These are phyloP conservation scores for Pagrus major DNA, from an alignment of 2,113 vertebrate genomes.

Conservation along the genomic window DNA sequence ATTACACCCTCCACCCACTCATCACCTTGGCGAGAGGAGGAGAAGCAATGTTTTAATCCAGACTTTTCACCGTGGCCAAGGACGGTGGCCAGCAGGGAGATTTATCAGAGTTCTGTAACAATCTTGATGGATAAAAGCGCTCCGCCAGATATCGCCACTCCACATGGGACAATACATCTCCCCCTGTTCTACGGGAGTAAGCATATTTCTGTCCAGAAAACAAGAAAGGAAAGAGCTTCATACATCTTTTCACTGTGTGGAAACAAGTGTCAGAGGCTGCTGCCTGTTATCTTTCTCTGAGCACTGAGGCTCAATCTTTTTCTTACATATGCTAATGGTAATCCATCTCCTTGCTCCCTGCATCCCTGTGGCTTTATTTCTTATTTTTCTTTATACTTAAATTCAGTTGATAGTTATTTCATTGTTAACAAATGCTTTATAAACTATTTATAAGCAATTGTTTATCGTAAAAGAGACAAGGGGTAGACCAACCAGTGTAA, in stretches of 20 bases:
- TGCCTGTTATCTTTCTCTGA: slow-evolving; percentile 36
- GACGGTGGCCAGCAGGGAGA: slow-evolving; percentile 74
- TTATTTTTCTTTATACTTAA: slow-evolving; percentile 3
- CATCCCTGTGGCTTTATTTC: neutral
- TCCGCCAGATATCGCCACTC: slow-evolving; percentile 71
- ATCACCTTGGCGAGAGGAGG: slow-evolving; percentile 84
- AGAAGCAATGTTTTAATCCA: slow-evolving; percentile 89
- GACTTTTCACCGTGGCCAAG: slow-evolving; percentile 86
- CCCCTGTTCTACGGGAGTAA: slow-evolving; percentile 72
- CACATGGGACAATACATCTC: slow-evolving; percentile 74
- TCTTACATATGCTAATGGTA: slow-evolving; percentile 53
- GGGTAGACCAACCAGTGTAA: no score
- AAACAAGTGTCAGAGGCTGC: slow-evolving; percentile 48
- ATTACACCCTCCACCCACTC: slow-evolving; percentile 47
- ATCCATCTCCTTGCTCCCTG: slow-evolving; percentile 14
- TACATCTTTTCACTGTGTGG: slow-evolving; percentile 17
- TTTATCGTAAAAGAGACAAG: no score
- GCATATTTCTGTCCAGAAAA: slow-evolving; percentile 46
- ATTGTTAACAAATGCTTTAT: no score
- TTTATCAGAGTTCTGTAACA: slow-evolving; percentile 83
- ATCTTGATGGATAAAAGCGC: slow-evolving; percentile 79
- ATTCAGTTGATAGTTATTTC: no score
- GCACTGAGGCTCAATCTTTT: slow-evolving; percentile 20
- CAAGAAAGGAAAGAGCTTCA: slow-evolving; percentile 19
- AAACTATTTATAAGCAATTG: no score